A percentile compares a stretch with the other conserved stretches of the same genome.
Evolutionary conservation across 2,888 invertebrate genomes (phyloP).

Genomic region (Vannuccia rotundouncinata): DNA sequence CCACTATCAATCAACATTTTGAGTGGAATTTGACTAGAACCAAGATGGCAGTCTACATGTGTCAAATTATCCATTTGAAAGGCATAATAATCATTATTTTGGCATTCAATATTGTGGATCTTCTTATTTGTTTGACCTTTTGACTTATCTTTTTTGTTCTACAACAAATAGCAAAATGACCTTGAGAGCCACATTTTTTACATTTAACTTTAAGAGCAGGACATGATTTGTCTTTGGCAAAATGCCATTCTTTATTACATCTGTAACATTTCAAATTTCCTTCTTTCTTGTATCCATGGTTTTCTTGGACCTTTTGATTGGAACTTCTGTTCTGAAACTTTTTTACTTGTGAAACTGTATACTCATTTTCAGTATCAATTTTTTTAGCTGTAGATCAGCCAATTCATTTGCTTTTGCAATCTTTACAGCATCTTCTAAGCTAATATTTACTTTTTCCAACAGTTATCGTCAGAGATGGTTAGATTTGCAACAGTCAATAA

Average conservation of each 20-base stretch:
- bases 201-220: background rate
- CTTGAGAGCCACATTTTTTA: background rate
- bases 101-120: background rate
- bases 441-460: too few species aligned
- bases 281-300: too few species aligned
- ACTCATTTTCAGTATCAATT: too few species aligned
- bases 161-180: slow-evolving; percentile 8
- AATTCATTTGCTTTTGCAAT: too few species aligned
- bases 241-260: too few species aligned
- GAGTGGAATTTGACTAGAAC: background rate
- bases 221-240: background rate
- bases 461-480: background rate
- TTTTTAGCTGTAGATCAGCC: too few species aligned
- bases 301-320: too few species aligned
- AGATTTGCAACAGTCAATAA: background rate
- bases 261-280: too few species aligned
- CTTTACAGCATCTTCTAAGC: too few species aligned
- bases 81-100: background rate
- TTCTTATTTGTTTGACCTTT: background rate
- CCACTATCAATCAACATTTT: slow-evolving; percentile 2
- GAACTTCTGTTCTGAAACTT: too few species aligned
- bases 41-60: background rate
- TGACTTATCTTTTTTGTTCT: background rate
- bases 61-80: background rate
- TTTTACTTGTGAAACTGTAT: too few species aligned